Base-by-base conservation (phyloP, 2,888 invertebrate species). In the Campoplex capitator region DNA sequence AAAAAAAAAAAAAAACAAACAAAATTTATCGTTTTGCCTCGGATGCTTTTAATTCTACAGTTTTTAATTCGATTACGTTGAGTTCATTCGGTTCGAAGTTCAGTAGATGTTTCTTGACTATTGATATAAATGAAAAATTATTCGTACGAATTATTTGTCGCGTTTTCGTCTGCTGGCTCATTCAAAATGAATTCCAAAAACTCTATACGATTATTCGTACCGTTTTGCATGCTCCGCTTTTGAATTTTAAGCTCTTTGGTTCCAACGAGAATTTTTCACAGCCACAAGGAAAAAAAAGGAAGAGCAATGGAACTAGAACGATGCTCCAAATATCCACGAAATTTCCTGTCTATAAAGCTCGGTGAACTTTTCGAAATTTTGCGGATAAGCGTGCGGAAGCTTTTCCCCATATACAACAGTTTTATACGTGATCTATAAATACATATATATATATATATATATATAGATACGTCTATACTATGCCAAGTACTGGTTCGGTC, bases 281-380 rank as follows among this genome's bases (percentile, higher is more conserved):
- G 62, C 6, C 32, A 32, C 3, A 62, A 62, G 32, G 32, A 62
- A 28, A 32, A 32, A 62, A 11, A 16, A 32, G 32, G 58, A 4
- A 23, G 38, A 38, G 38, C 18, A 9, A 1, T 13, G 38, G 38
- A 67, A 38, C 67, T 68, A 42, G 42, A 68, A 42, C 67, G 67
- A 42, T 68, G 35, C 35, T 68, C 38, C 51, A 71, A 51, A 71
- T 48, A n/a, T 70, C 32, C 23, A 38, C 23, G n/a, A 32, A 51
- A 35, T 54, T 54, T 38, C 54, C 54, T 13, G 4, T 51, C 48
- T 67, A 67, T 58, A 62, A 83, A 82, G 75, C 70, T 68, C 51
- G 11, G 48, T n/a, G 51, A 85, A 85, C 78, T 85, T 83, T 78
- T 38, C n/a, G 8, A 62, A 74, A 79, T 79, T 56, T 68, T 78